Conservation (phyloP, 2,113 vertebrate genomes). For the Andinoacara biseriatus region DNA sequence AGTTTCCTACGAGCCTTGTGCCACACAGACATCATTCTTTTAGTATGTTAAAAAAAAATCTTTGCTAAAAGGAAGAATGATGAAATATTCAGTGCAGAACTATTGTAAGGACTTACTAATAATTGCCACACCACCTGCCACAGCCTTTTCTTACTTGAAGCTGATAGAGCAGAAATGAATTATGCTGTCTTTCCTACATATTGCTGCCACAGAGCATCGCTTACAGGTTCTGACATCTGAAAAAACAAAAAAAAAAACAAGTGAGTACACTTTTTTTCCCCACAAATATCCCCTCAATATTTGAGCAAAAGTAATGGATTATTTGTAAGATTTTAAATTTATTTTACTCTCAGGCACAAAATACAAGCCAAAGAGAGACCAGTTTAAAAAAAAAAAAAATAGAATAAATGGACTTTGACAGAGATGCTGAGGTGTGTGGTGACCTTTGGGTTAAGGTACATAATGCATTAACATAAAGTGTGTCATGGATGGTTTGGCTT, state of each 20-base stretch:
- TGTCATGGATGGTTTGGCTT: conserved; percentile 4
- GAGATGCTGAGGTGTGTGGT: neutral
- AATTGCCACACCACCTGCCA: conserved; percentile 4
- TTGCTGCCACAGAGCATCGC: neutral
- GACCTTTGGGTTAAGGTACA: neutral
- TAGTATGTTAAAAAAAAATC: conserved; percentile 4
- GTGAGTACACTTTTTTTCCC: conserved; percentile 7
- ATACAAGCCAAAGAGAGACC: neutral
- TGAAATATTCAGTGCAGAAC: conserved; percentile 12
- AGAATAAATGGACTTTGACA: neutral
- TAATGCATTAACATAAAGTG: neutral
- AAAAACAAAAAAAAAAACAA: conserved; percentile 42
- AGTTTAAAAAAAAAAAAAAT: neutral
- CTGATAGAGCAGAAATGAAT: conserved; percentile 23
- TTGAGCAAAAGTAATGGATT: conserved; percentile 2
- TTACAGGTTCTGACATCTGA: conserved; percentile 26
- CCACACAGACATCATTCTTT: neutral
- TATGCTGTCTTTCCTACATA: conserved; percentile 8
- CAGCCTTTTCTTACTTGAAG: conserved; percentile 2
- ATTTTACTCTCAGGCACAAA: neutral
- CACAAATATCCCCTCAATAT: neutral
- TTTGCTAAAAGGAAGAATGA: conserved; percentile 4
- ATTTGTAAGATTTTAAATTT: neutral
- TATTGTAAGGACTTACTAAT: conserved; percentile 16
- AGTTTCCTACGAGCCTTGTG: neutral